phyloP scores from a whole-genome alignment of 1,140 invertebrate species.

The Babylonia areolata region DNA sequence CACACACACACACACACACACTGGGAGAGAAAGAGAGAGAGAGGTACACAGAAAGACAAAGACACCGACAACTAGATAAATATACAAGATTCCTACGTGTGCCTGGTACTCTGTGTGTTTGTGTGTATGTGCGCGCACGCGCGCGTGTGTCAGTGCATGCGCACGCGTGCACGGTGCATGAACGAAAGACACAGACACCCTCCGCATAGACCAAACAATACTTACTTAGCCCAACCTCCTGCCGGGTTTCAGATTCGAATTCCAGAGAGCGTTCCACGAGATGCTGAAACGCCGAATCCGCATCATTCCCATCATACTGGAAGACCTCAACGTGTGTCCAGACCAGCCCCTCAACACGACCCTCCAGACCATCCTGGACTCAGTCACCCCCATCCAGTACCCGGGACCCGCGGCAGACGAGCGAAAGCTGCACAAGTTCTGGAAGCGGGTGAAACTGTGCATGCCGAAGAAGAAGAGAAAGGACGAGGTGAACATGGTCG shows the following conservation, averaged over 20 bases:
- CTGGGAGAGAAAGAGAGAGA: background rate
- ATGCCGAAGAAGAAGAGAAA: slow-evolving; percentile 11
- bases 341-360: background rate
- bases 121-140: no score
- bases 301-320: slow-evolving; percentile 66
- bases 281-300: slow-evolving; percentile 61
- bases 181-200: no score
- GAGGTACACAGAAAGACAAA: background rate
- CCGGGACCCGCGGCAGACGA: background rate
- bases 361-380: background rate
- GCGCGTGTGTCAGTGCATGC: no score
- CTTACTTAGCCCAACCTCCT: no score
- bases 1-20: background rate
- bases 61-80: no score
- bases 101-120: no score
- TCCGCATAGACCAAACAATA: no score
- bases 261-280: slow-evolving; percentile 64
- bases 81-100: no score
- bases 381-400: background rate
- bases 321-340: slow-evolving; percentile 49
- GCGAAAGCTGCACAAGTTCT: background rate
- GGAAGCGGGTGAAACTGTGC: background rate
- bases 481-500: background rate
- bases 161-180: no score
- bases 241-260: slow-evolving; percentile 57